phyloP scores from a whole-genome alignment of 2,888 invertebrate genomes.

The Uloborus plumipes region DNA sequence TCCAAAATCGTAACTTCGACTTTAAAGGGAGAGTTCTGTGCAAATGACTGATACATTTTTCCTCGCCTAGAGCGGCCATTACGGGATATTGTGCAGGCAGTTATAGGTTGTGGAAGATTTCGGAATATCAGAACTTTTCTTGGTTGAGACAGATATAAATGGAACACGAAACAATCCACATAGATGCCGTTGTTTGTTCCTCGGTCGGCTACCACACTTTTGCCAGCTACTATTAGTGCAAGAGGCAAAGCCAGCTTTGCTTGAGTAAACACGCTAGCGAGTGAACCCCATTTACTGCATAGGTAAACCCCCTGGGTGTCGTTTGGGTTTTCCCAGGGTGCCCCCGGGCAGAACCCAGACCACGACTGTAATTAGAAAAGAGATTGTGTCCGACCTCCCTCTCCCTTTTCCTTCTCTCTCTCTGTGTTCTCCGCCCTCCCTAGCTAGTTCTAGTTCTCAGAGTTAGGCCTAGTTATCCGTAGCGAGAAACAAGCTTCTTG shows the following conservation, averaged over 20 bases:
- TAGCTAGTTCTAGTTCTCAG: conserved; percentile 3
- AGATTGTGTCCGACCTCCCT: conserved; percentile 62
- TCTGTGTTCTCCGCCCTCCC: not conserved
- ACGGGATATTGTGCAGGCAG: conserved; percentile 21
- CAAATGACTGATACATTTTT: conserved; percentile 44
- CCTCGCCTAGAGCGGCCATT: conserved; percentile 12
- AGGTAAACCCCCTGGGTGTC: conserved; percentile 61
- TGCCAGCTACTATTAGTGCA: conserved; percentile 39
- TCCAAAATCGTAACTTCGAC: not conserved
- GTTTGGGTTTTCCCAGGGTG: conserved; percentile 62
- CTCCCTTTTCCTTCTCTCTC: not conserved
- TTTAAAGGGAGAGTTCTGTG: not conserved
- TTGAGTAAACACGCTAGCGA: conserved; percentile 43
- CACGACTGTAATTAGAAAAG: conserved; percentile 64
- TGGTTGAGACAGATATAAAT: conserved; percentile 50
- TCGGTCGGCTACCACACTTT: conserved; percentile 17
- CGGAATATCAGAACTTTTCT: conserved; percentile 28
- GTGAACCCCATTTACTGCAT: conserved; percentile 62
- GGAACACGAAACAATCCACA: conserved; percentile 54
- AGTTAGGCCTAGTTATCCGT: conserved; percentile 60
- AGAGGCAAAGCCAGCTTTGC: conserved; percentile 47
- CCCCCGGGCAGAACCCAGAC: conserved; percentile 42
- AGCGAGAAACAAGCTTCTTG: conserved; percentile 21
- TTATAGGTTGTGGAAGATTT: conserved; percentile 20
- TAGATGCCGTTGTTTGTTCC: conserved; percentile 2